These are phyloP conservation scores for Eulemur rufifrons DNA, from an alignment of 2,113 vertebrate species.

Conservation along the genomic window DNA sequence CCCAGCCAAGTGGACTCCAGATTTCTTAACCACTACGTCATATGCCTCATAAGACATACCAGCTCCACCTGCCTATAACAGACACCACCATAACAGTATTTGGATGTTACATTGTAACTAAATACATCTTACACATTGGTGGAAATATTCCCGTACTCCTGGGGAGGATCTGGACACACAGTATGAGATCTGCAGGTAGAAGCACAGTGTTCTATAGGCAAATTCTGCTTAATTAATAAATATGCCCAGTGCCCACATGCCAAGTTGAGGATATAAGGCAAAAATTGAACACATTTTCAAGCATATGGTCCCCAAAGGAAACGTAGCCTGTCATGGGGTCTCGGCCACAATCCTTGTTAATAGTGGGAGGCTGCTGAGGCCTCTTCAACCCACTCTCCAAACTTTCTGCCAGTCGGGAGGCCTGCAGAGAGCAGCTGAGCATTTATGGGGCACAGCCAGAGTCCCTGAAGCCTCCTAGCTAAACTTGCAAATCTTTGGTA, in stretches of 20 bases:
- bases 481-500: conserved; percentile 1
- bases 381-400: conserved; percentile 6
- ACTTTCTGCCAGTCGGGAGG: not conserved
- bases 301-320: not conserved
- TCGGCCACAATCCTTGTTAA: not conserved
- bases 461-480: not conserved
- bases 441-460: not conserved
- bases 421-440: not conserved
- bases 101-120: not conserved
- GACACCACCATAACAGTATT: not conserved
- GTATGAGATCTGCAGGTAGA: not conserved
- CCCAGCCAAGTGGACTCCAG: not conserved
- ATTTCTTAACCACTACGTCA: not conserved
- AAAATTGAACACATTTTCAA: not conserved
- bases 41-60: not conserved
- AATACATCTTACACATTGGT: not conserved
- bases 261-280: not conserved
- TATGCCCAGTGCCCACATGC: not conserved
- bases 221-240: conserved; percentile 12
- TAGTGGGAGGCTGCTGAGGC: not conserved
- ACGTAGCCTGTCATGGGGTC: not conserved
- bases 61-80: not conserved
- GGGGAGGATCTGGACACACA: not conserved
- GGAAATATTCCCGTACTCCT: not conserved
- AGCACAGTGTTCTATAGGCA: not conserved